Base-by-base conservation (phyloP, 1,140 invertebrate species). In the Sinonovacula constricta region DNA sequence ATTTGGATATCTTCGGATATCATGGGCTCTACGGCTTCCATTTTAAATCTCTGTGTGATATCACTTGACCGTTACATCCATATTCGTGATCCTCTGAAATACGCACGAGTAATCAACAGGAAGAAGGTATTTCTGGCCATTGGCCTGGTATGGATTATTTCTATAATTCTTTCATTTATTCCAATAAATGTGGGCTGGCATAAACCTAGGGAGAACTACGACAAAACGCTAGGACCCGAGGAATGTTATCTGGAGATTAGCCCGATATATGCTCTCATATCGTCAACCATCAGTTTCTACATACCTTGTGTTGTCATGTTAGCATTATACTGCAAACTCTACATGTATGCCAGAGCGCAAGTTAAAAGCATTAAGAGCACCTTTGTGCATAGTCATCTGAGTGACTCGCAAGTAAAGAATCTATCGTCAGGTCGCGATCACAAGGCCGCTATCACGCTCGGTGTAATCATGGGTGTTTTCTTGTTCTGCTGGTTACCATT, bases 1-100 rank as follows among this genome's bases (percentile, higher is more conserved):
- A 97, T 97, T 51, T 99, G 98, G 98, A 96, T 99, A 82, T 97
- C 97, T 31, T 98, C 98, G 90, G 98, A 99, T 92, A 97, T 99
- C 83, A 98, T 99, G 96, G 99, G 98, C 92, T 98, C 95, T 82
- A 99, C 98, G 54, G 97, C 98, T 31, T 99, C 97, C 78, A 99
- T 99, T 86, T 93, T 99, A 70, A 99, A 99, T 92, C 93, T 99
- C 65, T 99, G 98, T 91, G 98, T 98, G 74, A 99, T 99, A 88
- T 98, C 97, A 62, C 93, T 99, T 85, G 98, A 99, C 92, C 93
- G 98, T 49, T 99, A 99, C 91, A 97, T 99, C 83, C 98, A 99
- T 92, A 99, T 99, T 89, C 98, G 98, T 91, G 96, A 99, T 91
- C 98, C 98, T 0, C 97, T 99, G 82, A 96, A 96, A 88, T 99